Base-by-base conservation (phyloP, 1,140 invertebrate genomes). In the Aricia agestis region DNA sequence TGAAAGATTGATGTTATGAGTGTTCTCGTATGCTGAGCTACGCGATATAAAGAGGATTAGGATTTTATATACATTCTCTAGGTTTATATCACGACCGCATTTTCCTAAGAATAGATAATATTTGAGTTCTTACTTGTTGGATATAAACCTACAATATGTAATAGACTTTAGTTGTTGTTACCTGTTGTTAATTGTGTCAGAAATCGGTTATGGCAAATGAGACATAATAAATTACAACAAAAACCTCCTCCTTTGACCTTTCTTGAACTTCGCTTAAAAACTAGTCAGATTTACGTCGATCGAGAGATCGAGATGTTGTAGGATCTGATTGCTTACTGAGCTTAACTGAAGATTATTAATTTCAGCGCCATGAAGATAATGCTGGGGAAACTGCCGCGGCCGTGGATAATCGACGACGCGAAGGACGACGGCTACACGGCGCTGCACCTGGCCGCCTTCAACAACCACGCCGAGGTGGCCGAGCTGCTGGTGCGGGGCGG, bases 361-460 rank as follows among this genome's bases (percentile, higher is more conserved):
- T 94, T 74, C 92, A 99, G 98, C 93, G 98, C 98, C 19, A 99
- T 99, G 98, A 95, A 97, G 83, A 97, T 99, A 82, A 93, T 99
- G 78, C 92, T 99, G 76, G 82, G 84, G n/a, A 95, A 98, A 92
- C 93, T 98, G 32, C 96, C 97, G 6, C 93, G 98, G n/a, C 95
- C 96, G 1, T 99, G 98, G 98, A 97, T 99, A 80, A 98, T 99
- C 32, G 98, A 99, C 92, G 98, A 99, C 87, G 98, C 98, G 82
- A 99, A 99, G 91, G 98, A 99, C 86, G 98, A 99, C 86, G 98
- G 98, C 2, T 99, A 99, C 92, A 99, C 98, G 0, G 98, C 98
- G 0, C 93, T 99, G 13, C 98, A 99, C 90, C 93, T 99, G 77
- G 98, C 98, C 0, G 97, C 98, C 0, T 95, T 99, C 6, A 99